Evolutionary conservation across 1,140 invertebrate species (phyloP).

Genomic region (Micrasema minimum): DNA sequence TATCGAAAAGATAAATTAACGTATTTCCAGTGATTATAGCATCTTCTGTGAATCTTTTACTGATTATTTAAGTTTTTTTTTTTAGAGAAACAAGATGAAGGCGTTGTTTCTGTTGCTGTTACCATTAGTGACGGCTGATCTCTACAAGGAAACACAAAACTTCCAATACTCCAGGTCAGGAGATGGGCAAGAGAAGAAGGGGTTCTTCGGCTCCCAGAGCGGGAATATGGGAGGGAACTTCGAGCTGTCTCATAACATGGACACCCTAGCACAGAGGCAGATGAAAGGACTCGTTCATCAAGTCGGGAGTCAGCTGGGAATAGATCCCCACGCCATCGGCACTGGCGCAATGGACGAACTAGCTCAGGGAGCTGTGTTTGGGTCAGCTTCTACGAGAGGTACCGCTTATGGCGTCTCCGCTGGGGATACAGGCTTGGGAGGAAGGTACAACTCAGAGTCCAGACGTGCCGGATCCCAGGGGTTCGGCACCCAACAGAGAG

Average conservation of each 20-base stretch:
- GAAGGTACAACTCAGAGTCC: not conserved
- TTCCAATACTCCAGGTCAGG: constrained; percentile 64
- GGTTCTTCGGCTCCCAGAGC: constrained; percentile 62
- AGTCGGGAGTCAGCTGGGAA: constrained; percentile 62
- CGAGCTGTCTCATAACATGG: constrained; percentile 65
- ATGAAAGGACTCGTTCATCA: constrained; percentile 60
- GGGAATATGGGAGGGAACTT: constrained; percentile 66
- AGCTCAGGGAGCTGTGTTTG: constrained; percentile 60
- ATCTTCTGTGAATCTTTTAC: too few relatives aligned
- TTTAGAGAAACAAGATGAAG: constrained; percentile 22
- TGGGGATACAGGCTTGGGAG: not conserved
- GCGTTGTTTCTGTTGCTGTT: constrained; percentile 11
- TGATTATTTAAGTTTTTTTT: too few relatives aligned
- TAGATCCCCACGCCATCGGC: constrained; percentile 54
- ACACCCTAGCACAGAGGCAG: constrained; percentile 61
- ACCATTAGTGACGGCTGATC: constrained; percentile 58
- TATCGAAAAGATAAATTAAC: too few relatives aligned
- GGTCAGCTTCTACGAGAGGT: constrained; percentile 61
- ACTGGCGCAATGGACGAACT: constrained; percentile 41
- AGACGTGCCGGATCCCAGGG: not conserved
- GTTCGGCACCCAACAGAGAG: not conserved
- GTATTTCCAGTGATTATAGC: too few relatives aligned
- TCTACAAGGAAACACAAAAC: constrained; percentile 64
- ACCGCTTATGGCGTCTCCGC: constrained; percentile 38
- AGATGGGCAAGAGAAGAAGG: constrained; percentile 60